phyloP scores from a whole-genome alignment of 2,797 vertebrate genomes.

The Odontamblyopus lacepedii region DNA sequence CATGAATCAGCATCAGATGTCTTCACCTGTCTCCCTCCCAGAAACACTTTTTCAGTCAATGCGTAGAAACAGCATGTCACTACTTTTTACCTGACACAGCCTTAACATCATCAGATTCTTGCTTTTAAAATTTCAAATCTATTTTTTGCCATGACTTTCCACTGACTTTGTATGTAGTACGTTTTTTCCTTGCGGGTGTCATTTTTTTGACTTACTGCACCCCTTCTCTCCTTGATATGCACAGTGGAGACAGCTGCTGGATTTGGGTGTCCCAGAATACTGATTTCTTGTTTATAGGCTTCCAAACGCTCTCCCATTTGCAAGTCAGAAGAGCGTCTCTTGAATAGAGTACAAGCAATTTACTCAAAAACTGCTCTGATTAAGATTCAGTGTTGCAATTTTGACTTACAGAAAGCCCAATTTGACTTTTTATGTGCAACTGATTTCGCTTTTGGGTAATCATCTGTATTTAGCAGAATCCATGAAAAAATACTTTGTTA shows the following conservation, averaged over 20 bases:
- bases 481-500: neutral
- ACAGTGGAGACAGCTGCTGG: slow-evolving; percentile 35
- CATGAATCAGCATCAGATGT: slow-evolving; percentile 27
- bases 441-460: neutral
- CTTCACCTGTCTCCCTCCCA: slow-evolving; percentile 17
- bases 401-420: neutral
- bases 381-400: slow-evolving; percentile 1
- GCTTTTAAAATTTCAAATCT: slow-evolving; percentile 26
- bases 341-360: slow-evolving; percentile 54
- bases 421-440: neutral
- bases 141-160: slow-evolving; percentile 27
- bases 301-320: slow-evolving; percentile 30
- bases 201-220: slow-evolving; percentile 42
- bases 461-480: neutral
- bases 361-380: slow-evolving; percentile 11
- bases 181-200: slow-evolving; percentile 39
- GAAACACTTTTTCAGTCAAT: slow-evolving; percentile 11
- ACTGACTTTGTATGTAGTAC: slow-evolving; percentile 20
- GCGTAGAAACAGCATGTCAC: slow-evolving; percentile 17
- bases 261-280: slow-evolving; percentile 53
- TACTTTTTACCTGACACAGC: slow-evolving; percentile 32
- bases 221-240: slow-evolving; percentile 54
- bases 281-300: slow-evolving; percentile 63
- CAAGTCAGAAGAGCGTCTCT: slow-evolving; percentile 45
- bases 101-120: slow-evolving; percentile 30